Evolutionary conservation across 2,797 vertebrate genomes (phyloP), one percentile per base, ranked within the genome.

Genomic region (Girardinus metallicus): DNA sequence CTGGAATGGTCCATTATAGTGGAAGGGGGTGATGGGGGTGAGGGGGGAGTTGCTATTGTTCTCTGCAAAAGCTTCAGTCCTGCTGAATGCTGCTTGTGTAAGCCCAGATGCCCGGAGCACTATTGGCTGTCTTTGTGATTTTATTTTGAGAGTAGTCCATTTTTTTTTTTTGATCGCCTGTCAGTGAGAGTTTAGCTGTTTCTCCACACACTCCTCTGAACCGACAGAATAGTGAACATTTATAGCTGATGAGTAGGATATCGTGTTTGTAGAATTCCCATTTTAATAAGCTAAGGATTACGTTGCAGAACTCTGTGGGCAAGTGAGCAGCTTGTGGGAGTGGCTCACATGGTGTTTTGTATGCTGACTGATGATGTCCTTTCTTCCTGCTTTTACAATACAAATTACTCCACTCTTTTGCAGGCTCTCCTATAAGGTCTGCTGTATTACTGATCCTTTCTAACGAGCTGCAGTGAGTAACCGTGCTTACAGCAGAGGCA

Each of bases 61-160:
- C 68, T 31, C 68, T 72, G n/a, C 68, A 72, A 46, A 68, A 72
- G 68, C 82, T 87, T 85, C 85, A 92, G 92, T 90, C 83, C 82
- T 87, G 80, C 77, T 91, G 86, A 89, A 89, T 81, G 74, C 77
- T 75, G 78, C 71, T 83, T 81, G 87, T 83, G 84, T 86, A 73
- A 49, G 66, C 74, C 78, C 83, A 83, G 85, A 90, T 88, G 88
- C 79, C 82, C 78, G 47, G 29, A 75, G 77, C 77, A 74, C 74
- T 83, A 76, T 81, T 86, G 82, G 82, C 76, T 77, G 51, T 87
- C 76, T 84, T 85, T 87, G 41, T 71, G 68, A 44, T 71, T 71
- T 71, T 44, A 71, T 71, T 71, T 71, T 71, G 41, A 71, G 68
- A 41, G 6, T 71, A 46, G 43, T 44, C 43, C n/a, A 1, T 71